Evolutionary conservation across 1,140 invertebrate species (phyloP).

Genomic region (Phortica variegata): DNA sequence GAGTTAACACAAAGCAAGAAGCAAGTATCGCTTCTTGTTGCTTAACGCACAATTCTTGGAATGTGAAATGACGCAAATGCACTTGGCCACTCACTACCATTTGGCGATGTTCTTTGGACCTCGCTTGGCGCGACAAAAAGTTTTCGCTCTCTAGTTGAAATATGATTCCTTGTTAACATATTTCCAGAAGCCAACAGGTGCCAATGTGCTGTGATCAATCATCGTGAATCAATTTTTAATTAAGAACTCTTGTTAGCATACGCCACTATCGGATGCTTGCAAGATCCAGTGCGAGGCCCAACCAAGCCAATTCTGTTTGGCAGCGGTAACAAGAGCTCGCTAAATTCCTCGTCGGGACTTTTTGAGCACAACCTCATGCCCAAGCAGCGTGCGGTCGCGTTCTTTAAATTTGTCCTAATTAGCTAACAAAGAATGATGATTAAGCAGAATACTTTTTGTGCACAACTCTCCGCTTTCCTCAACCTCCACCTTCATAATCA

Average conservation of each 20-base stretch:
- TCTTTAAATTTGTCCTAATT: constrained; percentile 56
- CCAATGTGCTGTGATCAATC: constrained; percentile 56
- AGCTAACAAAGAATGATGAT: constrained; percentile 51
- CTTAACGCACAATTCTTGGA: constrained; percentile 18
- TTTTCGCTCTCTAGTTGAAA: constrained; percentile 34
- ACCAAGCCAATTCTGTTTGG: constrained; percentile 22
- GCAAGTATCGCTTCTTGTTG: too few relatives aligned
- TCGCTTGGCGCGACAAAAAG: too few relatives aligned
- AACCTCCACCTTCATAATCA: too few relatives aligned
- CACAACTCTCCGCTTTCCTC: too few relatives aligned
- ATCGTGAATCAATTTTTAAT: constrained; percentile 56
- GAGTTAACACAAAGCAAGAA: too few relatives aligned
- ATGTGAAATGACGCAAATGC: constrained; percentile 25
- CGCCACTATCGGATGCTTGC: constrained; percentile 28
- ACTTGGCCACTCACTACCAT: constrained; percentile 23
- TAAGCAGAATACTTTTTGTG: constrained; percentile 36
- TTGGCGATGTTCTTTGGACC: neutral
- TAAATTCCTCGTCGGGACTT: constrained; percentile 32
- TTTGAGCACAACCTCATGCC: constrained; percentile 1
- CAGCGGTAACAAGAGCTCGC: constrained; percentile 45
- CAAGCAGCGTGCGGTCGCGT: constrained; percentile 25
- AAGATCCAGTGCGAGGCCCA: neutral
- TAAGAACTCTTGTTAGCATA: constrained; percentile 57
- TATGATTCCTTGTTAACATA: constrained; percentile 53
- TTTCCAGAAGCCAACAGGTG: constrained; percentile 58